Evolutionary conservation across 53 echinoderm and acorn worm species (phyloP).

Genomic region (Luidia sarsii): DNA sequence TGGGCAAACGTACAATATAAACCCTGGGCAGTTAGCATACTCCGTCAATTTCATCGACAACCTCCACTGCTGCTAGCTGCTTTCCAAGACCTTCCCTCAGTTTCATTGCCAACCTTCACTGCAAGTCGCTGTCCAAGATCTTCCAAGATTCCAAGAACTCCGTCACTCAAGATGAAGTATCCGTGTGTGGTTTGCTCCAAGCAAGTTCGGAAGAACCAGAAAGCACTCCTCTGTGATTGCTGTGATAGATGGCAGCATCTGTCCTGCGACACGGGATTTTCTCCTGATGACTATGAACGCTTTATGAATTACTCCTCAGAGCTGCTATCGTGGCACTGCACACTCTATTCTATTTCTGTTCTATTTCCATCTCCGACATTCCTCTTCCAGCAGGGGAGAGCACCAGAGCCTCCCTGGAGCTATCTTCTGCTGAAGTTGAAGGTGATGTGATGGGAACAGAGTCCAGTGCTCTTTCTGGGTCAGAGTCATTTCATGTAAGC

Average conservation of each 20-base stretch:
- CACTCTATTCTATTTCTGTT: neutral
- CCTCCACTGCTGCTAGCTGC: too few relatives aligned
- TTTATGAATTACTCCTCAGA: neutral
- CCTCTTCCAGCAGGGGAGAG: neutral
- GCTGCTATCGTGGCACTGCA: neutral
- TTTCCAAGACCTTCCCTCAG: too few relatives aligned
- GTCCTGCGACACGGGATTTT: neutral
- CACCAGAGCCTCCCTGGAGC: neutral
- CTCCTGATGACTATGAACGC: neutral
- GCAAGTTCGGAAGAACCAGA: neutral
- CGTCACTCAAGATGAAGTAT: neutral
- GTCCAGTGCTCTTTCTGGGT: too few relatives aligned
- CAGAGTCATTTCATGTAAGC: too few relatives aligned
- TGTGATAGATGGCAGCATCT: conserved; percentile 3
- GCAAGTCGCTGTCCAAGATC: too few relatives aligned
- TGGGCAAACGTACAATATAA: too few relatives aligned
- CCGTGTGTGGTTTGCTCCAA: neutral
- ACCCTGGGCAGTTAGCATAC: too few relatives aligned
- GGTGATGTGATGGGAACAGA: too few relatives aligned
- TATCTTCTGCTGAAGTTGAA: neutral
- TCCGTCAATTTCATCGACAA: too few relatives aligned
- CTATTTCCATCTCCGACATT: neutral
- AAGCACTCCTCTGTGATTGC: neutral
- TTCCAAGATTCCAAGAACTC: too few relatives aligned
- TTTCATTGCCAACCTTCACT: too few relatives aligned